Base-by-base conservation (phyloP, 64 coral and sea anemone species). In the Montipora cactus region DNA sequence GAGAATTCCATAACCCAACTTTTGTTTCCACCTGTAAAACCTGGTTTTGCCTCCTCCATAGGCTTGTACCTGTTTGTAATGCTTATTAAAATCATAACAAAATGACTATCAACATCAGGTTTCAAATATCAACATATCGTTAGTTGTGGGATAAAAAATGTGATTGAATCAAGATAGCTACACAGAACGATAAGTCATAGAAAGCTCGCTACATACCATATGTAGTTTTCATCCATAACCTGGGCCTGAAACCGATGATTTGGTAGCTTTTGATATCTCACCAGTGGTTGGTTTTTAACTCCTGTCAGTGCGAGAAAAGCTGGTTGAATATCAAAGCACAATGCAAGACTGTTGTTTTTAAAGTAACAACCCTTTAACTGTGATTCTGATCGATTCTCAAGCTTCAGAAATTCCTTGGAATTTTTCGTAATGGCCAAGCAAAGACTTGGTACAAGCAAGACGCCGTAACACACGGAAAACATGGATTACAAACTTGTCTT, bases 261-360 rank as follows among this genome's bases (percentile, higher is more conserved):
- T 11, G 46, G 16, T 44, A 71, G 61, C 47, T 50, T 86, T 49
- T 18, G n/a, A 25, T 51, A 86, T 22, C 14, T 47, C 3, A 72
- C 82, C 15, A 86, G 82, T 3, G 68, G 1, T 13, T 71, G 68
- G 19, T 86, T 86, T 18, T 45, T 49, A 15, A 46, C 47, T 19
- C 66, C 82, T 50, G 45, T 70, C 19, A 86, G 47, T 86, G 23
- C 62, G 2, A 86, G 8, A 49, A 86, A 49, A 19, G 18, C 44
- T 8, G 19, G 82, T 71, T 71, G 62, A 49, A 86, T 72, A 44
- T 86, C 44, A 16, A 86, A 86, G 82, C 82, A 86, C 82, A 86
- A 45, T 71, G 66, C 67, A 8, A 71, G 15, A 21, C 44, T 86
- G 47, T 71, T 48, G 66, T 86, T 86, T 47, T 72, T 8, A 52